phyloP scores from a whole-genome alignment of 2,113 vertebrate species.

The Garra rufa region DNA sequence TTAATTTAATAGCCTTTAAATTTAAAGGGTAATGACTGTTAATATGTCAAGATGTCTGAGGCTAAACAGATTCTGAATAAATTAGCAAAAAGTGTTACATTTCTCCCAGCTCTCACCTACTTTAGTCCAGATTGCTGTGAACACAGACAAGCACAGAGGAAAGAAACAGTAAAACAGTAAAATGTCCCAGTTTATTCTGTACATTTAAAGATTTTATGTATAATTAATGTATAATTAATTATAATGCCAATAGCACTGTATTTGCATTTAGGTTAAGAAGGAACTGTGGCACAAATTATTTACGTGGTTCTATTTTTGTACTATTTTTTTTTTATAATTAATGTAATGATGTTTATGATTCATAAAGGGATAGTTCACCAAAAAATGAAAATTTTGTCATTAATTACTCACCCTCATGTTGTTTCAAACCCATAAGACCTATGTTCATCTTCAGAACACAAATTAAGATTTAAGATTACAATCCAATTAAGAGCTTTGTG shows the following conservation, averaged over 20 bases:
- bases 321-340: no score
- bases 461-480: no score
- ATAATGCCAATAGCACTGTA: background rate
- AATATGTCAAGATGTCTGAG: background rate
- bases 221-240: background rate
- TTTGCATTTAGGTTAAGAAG: background rate
- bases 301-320: background rate
- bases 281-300: background rate
- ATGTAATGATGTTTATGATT: no score
- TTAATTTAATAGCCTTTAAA: background rate
- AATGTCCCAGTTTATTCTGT: background rate
- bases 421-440: no score
- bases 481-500: no score
- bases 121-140: background rate
- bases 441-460: no score
- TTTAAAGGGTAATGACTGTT: background rate
- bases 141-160: background rate
- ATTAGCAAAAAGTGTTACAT: background rate
- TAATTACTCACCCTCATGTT: no score
- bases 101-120: background rate
- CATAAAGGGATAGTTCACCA: no score
- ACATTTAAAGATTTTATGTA: background rate
- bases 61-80: background rate
- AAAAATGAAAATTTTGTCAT: no score
- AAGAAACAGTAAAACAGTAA: background rate